Base-by-base conservation (phyloP, 2,888 invertebrate species). In the Priocnemis perturbator region DNA sequence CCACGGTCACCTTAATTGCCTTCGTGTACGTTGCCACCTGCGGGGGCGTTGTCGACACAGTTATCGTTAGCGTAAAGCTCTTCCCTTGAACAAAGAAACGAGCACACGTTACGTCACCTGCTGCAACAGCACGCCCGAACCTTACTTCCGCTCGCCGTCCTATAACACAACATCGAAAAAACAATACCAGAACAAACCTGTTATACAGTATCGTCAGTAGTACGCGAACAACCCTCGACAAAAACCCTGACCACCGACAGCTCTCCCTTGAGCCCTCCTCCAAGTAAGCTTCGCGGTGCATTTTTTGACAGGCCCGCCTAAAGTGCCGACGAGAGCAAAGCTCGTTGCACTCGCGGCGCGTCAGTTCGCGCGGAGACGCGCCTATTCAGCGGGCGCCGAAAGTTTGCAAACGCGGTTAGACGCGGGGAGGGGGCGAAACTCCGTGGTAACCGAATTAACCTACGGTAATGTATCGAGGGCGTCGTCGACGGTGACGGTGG, bases 1-100 rank as follows among this genome's bases (percentile, higher is more conserved):
- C 98, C 64, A 98, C 98, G 21, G 98, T 98, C 80, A 98, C 98
- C 91, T 98, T 98, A 90, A 98, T 98, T 75, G 98, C 98, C 90
- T 98, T 98, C 89, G 95, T 95, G 91, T 98, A 98, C 17, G 97
- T 96, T 71, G 97, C 95, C 74, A 99, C 95, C 90, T 98, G 98
- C n/a, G 97, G 97, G 63, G 99, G 99, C 83, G 95, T 93, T 82
- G 97, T 96, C 82, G 96, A 96, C 77, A 99, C 93, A 73, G 96
- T 97, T 91, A 99, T 99, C 86, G 98, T 98, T 88, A 99, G 90
- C 69, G 97, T 97, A 90, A 99, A 99, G 86, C 97, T 98, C 90
- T 99, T 99, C 84, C 98, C 98, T 99, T 93, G 37, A 79, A 79
- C 72, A 75, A 15, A 60, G 3, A 44, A 59, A 37, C 7, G 37